Percentiles rank a stretch among this genome's conserved stretches.
Conservation (phyloP, 2,888 invertebrate genomes). For the Tanypteryx hageni region DNA sequence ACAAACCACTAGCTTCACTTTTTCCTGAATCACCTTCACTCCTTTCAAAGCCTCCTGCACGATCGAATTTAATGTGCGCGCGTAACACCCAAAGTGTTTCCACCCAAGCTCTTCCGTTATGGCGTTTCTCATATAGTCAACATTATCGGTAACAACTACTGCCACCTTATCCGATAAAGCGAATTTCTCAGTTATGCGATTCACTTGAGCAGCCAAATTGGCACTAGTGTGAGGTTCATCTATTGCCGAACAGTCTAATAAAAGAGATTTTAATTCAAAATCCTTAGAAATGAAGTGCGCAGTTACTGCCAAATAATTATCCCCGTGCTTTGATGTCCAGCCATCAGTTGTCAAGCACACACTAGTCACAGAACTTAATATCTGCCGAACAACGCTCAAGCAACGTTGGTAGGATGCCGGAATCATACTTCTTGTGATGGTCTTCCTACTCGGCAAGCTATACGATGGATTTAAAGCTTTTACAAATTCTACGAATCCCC, state of each 20-base stretch:
- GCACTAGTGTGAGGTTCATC: not conserved
- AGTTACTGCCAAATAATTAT: not conserved
- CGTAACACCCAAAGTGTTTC: not conserved
- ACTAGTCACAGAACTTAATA: not conserved
- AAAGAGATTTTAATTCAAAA: not conserved
- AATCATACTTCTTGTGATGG: not conserved
- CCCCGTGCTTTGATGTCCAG: not conserved
- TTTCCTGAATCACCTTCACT: not conserved
- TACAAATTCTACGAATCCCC: constrained; percentile 8
- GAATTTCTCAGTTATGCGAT: not conserved
- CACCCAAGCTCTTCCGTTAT: not conserved
- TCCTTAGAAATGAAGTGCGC: not conserved
- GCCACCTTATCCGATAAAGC: not conserved
- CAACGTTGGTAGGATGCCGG: not conserved
- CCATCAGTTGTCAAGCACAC: not conserved
- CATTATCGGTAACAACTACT: not conserved
- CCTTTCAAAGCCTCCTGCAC: not conserved
- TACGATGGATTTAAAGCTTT: not conserved
- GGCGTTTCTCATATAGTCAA: not conserved
- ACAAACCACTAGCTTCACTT: not conserved
- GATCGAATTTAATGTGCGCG: not conserved
- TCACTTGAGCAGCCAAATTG: not conserved
- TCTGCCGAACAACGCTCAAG: not conserved
- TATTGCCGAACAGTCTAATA: not conserved
- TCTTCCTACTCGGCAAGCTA: not conserved